Percentiles rank a stretch among this genome's conserved stretches.
These are phyloP conservation scores for Pogoniulus pusillus DNA, from an alignment of 2,797 vertebrate species.

Conservation along the genomic window DNA sequence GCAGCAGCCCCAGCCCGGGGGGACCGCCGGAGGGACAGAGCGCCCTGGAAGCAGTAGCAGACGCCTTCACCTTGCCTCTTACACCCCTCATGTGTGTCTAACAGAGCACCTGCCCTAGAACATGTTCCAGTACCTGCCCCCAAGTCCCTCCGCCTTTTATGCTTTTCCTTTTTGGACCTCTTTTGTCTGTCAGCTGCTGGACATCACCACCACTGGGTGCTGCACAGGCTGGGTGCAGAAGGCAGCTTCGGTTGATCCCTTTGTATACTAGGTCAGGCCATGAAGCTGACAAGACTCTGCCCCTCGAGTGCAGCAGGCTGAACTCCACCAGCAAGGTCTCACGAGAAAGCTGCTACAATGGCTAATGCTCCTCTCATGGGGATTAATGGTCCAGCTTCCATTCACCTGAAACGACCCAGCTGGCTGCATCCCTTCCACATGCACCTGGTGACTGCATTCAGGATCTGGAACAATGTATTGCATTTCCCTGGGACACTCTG, in stretches of 20 bases:
- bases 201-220: neutral
- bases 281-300: neutral
- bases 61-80: neutral
- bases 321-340: neutral
- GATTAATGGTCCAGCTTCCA: neutral
- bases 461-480: neutral
- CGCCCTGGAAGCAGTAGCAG: neutral
- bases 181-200: neutral
- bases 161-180: neutral
- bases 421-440: neutral
- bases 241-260: neutral
- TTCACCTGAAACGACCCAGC: neutral
- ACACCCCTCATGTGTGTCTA: no score
- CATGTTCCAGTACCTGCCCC: neutral
- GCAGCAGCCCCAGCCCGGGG: neutral
- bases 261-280: neutral
- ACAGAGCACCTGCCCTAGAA: neutral
- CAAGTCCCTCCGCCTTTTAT: neutral
- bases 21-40: neutral
- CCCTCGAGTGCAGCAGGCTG: fast-evolving
- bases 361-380: neutral
- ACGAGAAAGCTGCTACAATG: neutral
- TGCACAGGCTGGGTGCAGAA: fast-evolving
- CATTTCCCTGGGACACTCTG: neutral
- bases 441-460: neutral